Evolutionary conservation across 2,888 invertebrate species (phyloP).

Genomic region (Acholoe squamosa): DNA sequence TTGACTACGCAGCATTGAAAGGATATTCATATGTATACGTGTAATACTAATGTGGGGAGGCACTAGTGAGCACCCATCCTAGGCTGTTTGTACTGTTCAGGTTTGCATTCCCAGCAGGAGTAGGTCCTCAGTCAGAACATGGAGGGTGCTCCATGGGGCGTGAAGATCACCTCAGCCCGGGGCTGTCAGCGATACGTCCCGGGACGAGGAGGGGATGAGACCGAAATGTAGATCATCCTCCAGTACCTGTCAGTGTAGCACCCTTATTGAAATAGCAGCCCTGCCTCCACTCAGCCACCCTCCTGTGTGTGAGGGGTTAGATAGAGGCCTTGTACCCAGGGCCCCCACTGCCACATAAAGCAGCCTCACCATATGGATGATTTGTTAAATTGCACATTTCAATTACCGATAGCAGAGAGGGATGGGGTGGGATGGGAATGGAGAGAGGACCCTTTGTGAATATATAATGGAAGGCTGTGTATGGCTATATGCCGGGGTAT

Average conservation of each 20-base stretch:
- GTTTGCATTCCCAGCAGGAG: background rate
- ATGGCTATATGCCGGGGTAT: background rate
- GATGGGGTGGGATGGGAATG: background rate
- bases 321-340: background rate
- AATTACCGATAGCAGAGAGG: constrained; percentile 7
- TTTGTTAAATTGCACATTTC: constrained; percentile 55
- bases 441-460: no score
- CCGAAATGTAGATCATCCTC: background rate
- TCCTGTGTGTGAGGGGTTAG: background rate
- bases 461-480: background rate
- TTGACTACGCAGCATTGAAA: no score
- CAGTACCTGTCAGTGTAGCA: constrained; percentile 3
- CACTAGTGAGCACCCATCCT: no score
- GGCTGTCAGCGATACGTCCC: constrained; percentile 1
- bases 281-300: background rate
- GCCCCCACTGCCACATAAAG: constrained; percentile 5
- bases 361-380: background rate
- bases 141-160: background rate
- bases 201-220: background rate
- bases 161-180: background rate
- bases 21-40: no score
- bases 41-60: no score
- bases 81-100: background rate
- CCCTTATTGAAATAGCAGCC: constrained; percentile 46
- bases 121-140: no score